Conservation (phyloP, 2,113 vertebrate genomes). For the Chinchilla lanigera region DNA sequence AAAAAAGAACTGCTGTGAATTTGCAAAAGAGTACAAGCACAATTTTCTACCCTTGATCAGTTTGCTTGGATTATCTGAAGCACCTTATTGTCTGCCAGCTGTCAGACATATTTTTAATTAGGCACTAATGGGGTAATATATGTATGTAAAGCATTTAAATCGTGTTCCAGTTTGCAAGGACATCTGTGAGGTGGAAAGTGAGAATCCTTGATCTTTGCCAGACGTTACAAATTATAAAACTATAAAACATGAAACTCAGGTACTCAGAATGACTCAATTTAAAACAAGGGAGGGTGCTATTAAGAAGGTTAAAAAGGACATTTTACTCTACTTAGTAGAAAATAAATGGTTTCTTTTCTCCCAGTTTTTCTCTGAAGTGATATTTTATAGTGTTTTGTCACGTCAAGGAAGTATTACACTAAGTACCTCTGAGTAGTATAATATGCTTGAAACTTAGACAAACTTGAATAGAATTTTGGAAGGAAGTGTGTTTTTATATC, state of each 20-base stretch:
- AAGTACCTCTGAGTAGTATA: background rate
- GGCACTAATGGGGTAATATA: slow-evolving; percentile 81
- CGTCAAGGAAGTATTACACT: background rate
- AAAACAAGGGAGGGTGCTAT: slow-evolving; percentile 57
- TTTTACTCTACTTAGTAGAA: slow-evolving; percentile 64
- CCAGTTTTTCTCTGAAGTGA: background rate
- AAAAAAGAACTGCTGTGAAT: background rate
- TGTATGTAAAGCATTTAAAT: slow-evolving; percentile 80
- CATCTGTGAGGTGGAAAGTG: slow-evolving; percentile 81
- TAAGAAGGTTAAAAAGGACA: slow-evolving; percentile 78
- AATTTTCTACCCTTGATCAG: slow-evolving; percentile 72
- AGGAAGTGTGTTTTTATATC: background rate
- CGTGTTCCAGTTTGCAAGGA: slow-evolving; percentile 78
- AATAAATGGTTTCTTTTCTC: slow-evolving; percentile 40
- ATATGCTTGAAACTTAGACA: background rate
- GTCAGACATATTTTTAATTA: slow-evolving; percentile 81
- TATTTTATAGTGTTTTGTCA: background rate
- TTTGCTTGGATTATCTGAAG: slow-evolving; percentile 64
- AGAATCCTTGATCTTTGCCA: slow-evolving; percentile 79
- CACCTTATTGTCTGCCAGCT: slow-evolving; percentile 77
- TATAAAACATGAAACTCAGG: slow-evolving; percentile 74
- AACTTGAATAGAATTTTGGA: background rate
- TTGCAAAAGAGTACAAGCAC: background rate
- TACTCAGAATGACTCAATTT: slow-evolving; percentile 73
- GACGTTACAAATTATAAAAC: slow-evolving; percentile 80